Evolutionary conservation across 2,797 vertebrate species (phyloP).

Genomic region (Syndactyla subalaris): DNA sequence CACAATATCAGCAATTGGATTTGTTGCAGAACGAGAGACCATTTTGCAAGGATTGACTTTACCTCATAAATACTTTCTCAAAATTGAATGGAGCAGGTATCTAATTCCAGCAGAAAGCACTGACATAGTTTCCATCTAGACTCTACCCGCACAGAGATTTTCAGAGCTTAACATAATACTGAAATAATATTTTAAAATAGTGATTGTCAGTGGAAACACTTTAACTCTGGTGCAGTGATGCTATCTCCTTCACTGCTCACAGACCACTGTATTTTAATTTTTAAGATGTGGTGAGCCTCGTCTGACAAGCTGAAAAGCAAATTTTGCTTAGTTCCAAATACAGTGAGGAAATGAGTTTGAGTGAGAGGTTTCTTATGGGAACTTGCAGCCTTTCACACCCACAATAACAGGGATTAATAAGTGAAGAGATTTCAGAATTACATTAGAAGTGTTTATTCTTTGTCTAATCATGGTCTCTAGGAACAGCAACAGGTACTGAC

Average conservation of each 20-base stretch:
- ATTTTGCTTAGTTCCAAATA: background rate
- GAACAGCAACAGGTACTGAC: background rate
- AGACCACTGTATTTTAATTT: background rate
- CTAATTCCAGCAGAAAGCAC: conserved; percentile 22
- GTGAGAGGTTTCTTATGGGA: background rate
- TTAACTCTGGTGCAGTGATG: background rate
- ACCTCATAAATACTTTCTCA: background rate
- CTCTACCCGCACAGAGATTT: background rate
- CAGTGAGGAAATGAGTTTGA: background rate
- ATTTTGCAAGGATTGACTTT: conserved; percentile 2
- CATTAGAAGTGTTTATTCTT: background rate
- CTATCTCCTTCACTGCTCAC: background rate
- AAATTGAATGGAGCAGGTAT: background rate
- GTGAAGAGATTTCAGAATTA: background rate
- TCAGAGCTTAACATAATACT: background rate
- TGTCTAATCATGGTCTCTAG: background rate
- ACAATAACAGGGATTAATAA: background rate
- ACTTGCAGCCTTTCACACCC: background rate
- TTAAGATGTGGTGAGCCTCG: background rate
- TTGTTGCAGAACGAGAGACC: background rate
- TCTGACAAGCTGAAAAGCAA: background rate
- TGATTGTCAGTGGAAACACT: background rate
- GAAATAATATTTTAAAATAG: conserved; percentile 12
- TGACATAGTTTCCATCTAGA: background rate
- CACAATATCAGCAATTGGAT: conserved; percentile 15